Conservation (phyloP, 2,113 vertebrate genomes). For the Antigone vipio region DNA sequence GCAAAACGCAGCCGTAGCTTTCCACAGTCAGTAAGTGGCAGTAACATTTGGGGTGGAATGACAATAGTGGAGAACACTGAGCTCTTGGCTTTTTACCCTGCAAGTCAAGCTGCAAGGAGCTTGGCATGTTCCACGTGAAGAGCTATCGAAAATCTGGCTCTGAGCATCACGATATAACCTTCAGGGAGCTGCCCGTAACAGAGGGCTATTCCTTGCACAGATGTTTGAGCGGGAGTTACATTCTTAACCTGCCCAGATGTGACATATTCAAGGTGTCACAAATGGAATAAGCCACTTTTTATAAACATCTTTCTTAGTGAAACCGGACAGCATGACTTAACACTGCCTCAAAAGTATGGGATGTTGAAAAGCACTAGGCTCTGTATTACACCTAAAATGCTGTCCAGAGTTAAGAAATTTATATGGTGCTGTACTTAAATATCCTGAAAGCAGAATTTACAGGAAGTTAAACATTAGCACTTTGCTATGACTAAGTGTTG, state of each 20-base stretch:
- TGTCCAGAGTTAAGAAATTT: constrained; percentile 37
- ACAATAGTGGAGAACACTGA: background rate
- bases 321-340: background rate
- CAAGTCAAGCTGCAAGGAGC: background rate
- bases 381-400: background rate
- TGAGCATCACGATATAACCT: background rate
- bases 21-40: background rate
- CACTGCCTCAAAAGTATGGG: background rate
- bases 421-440: constrained; percentile 12
- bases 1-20: background rate
- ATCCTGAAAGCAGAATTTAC: constrained; percentile 23
- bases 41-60: background rate
- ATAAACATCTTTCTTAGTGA: background rate
- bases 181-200: background rate
- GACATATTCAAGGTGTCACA: background rate
- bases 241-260: background rate
- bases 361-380: constrained; percentile 21
- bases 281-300: background rate
- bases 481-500: constrained; percentile 34
- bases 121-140: background rate
- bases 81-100: background rate
- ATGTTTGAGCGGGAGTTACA: background rate
- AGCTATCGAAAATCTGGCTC: background rate
- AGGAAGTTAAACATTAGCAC: constrained; percentile 38
- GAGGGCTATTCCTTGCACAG: background rate